Percentiles rank a stretch among this genome's conserved stretches.
Conservation (phyloP, 1,140 invertebrate species). For the Zaprionus vittiger region DNA sequence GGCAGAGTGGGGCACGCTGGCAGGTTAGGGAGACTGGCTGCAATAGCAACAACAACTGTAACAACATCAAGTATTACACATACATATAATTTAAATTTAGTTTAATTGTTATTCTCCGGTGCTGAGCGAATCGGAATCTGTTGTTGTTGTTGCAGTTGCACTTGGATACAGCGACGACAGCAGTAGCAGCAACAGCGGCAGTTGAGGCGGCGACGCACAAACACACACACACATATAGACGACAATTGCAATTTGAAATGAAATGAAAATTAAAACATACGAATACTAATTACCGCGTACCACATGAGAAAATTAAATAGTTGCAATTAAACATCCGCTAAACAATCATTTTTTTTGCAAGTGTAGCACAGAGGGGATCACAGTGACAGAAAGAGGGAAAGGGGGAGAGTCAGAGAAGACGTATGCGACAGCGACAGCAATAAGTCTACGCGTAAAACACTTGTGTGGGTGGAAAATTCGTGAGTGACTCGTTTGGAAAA, state of each 20-base stretch:
- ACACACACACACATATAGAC: slow-evolving; percentile 46
- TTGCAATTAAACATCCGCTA: slow-evolving; percentile 84
- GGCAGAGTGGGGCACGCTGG: slow-evolving; percentile 16
- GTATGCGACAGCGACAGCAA: slow-evolving; percentile 3
- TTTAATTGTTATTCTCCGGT: slow-evolving; percentile 83
- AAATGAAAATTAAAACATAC: slow-evolving; percentile 63
- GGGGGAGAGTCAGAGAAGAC: neutral
- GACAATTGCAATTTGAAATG: slow-evolving; percentile 30
- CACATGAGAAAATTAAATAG: slow-evolving; percentile 82
- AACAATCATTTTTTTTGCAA: slow-evolving; percentile 77
- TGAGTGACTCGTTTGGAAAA: neutral
- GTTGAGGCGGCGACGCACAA: slow-evolving; percentile 8
- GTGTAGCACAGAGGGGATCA: neutral
- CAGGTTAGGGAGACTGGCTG: slow-evolving; percentile 7
- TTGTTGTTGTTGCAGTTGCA: slow-evolving; percentile 30
- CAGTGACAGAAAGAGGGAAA: neutral
- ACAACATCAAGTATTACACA: slow-evolving; percentile 65
- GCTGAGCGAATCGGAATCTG: slow-evolving; percentile 27
- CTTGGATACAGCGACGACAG: slow-evolving; percentile 24
- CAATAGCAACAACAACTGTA: neutral
- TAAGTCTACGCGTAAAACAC: neutral
- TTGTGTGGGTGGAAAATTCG: neutral
- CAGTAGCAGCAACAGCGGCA: slow-evolving; percentile 66
- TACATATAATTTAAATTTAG: slow-evolving; percentile 83
- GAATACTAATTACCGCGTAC: slow-evolving; percentile 44